A percentile compares a stretch with the other conserved stretches of the same genome.
These are phyloP conservation scores for Brienomyrus longianalis DNA, from an alignment of 2,113 vertebrate genomes.

Conservation along the genomic window DNA sequence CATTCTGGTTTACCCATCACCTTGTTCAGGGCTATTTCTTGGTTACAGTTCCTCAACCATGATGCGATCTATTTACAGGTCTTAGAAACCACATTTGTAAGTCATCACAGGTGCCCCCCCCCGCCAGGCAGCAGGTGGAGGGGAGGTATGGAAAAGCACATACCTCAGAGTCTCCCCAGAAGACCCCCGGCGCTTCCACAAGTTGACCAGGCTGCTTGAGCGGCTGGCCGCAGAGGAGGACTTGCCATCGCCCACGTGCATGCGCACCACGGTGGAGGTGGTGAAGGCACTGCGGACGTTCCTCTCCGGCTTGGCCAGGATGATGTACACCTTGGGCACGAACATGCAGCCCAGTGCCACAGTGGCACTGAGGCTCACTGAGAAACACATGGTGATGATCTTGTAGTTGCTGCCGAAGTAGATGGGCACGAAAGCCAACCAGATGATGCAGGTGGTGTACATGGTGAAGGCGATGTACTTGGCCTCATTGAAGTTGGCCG, in stretches of 20 bases:
- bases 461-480: constrained; percentile 99
- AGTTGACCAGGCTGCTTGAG: constrained; percentile 89
- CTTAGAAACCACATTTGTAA: not conserved
- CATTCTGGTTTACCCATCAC: not conserved
- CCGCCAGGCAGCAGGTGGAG: not conserved
- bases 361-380: constrained; percentile 91
- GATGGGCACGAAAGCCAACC: constrained; percentile 97
- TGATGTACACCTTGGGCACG: constrained; percentile 97
- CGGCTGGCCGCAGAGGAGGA: constrained; percentile 88
- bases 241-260: constrained; percentile 95
- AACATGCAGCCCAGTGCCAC: constrained; percentile 98
- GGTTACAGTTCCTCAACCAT: not conserved
- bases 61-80: not conserved
- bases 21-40: not conserved
- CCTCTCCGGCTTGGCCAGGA: constrained; percentile 94
- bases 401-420: constrained; percentile 99
- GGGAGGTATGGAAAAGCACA: constrained; percentile 17
- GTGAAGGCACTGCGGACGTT: constrained; percentile 97
- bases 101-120: not conserved
- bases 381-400: constrained; percentile 99
- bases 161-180: constrained; percentile 96
- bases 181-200: constrained; percentile 91
- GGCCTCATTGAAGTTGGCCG: constrained; percentile 96
- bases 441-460: constrained; percentile 99
- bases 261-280: constrained; percentile 92